Evolutionary conservation across 2,797 vertebrate genomes (phyloP), one percentile per base, ranked within the genome.

Genomic region (Mycteria americana): DNA sequence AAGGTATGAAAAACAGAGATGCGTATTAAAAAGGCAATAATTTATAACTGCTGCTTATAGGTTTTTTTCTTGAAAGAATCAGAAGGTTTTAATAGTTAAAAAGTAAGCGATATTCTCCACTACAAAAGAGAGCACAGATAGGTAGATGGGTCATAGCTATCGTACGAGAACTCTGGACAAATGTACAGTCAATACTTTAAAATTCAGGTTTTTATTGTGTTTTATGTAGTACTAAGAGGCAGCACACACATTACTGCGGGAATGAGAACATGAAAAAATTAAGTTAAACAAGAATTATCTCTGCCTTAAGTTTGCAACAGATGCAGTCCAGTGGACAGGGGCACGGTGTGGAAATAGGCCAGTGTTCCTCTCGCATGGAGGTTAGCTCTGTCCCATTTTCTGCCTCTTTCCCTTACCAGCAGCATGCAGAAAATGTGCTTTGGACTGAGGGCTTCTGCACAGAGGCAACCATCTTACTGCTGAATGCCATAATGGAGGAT

Each of bases 301-400:
- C 45, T 91, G 16, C 31, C 11, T 80, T 18, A 53, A 7, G 21
- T 83, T 63, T 85, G 13, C 15, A 63, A 24, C 5, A 6, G 6
- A 18, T 95, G 46, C 18, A 8, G 16, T 75, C n/a, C 41, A n/a
- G 45, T 41, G 41, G 41, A 57, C 15, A 41, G 12, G 5, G 21
- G 11, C 4, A 35, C 17, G 23, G 67, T 22, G 18, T 54, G 11
- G 22, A 78, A 84, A 57, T 9, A 76, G 13, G 19, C 1, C 12
- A 24, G 5, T 31, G 19, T 48, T 68, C 1, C 0, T 43, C 23
- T 54, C 0, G 0, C 7, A 8, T 6, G 7, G 21, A 75, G 6
- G 16, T 81, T 53, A 35, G 7, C 5, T 63, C 39, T 80, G 4
- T 43, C n/a, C 65, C 18, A 33, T 56, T 59, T 83, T 57, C 45